Evolutionary conservation across 53 echinoderm and acorn worm genomes (phyloP).

Genomic region (Patiria pectinifera): DNA sequence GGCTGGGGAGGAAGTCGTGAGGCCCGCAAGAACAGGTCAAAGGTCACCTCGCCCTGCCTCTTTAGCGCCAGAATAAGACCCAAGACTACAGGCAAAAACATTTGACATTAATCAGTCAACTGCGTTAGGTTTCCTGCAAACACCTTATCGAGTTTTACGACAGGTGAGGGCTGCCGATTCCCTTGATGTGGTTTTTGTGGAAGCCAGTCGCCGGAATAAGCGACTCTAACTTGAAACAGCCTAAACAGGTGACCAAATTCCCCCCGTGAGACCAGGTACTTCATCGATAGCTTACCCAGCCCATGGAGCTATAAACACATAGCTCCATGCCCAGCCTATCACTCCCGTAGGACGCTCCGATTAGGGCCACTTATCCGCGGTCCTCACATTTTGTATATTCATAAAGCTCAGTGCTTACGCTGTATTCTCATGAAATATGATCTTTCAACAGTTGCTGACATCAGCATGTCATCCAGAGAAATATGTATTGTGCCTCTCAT

Average conservation of each 20-base stretch:
- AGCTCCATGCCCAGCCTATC: too few relatives aligned
- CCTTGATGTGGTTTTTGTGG: not conserved
- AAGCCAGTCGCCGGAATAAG: not conserved
- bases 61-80: not conserved
- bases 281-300: not conserved
- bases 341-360: not conserved
- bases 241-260: not conserved
- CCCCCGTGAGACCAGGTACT: not conserved
- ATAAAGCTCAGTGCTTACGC: not conserved
- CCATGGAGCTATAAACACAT: not conserved
- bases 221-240: not conserved
- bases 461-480: slow-evolving; percentile 53
- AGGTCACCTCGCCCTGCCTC: not conserved
- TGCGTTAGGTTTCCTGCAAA: not conserved
- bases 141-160: not conserved
- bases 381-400: not conserved
- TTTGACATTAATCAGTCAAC: not conserved
- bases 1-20: not conserved
- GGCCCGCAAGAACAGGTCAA: not conserved
- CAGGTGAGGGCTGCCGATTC: not conserved
- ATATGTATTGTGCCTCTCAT: slow-evolving; percentile 38
- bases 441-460: slow-evolving; percentile 63
- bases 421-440: slow-evolving; percentile 14
- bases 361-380: slow-evolving; percentile 3
- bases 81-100: not conserved